These are phyloP conservation scores for Melozone crissalis DNA, from an alignment of 2,113 vertebrate genomes.

Conservation along the genomic window DNA sequence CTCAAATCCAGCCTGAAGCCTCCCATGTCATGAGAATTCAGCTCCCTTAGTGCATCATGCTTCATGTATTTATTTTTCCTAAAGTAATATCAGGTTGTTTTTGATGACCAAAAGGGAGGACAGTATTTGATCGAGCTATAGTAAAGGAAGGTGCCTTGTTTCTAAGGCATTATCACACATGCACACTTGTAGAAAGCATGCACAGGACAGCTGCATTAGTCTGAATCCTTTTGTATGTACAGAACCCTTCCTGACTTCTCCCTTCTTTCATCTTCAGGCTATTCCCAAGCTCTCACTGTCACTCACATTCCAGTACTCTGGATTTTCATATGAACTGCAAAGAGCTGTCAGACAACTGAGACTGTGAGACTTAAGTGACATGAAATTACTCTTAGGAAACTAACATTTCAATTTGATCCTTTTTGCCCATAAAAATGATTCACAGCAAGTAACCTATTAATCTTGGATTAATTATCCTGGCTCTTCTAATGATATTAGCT, in stretches of 20 bases:
- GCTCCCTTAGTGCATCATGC: background rate
- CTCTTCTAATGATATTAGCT: background rate
- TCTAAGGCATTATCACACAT: background rate
- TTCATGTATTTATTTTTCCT: background rate
- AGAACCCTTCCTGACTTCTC: background rate
- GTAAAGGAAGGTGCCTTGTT: background rate
- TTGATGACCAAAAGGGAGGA: background rate
- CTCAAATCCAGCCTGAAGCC: background rate
- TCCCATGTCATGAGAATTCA: background rate
- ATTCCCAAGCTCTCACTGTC: background rate
- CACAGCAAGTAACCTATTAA: conserved; percentile 2
- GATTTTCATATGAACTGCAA: background rate
- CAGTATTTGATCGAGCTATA: background rate
- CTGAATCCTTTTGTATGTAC: background rate
- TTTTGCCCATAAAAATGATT: conserved; percentile 35
- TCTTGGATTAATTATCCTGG: conserved; percentile 31
- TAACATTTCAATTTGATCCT: conserved; percentile 1
- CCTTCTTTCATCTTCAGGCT: background rate
- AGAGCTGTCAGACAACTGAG: background rate
- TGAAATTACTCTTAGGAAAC: background rate
- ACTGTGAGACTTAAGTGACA: background rate
- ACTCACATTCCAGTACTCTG: background rate
- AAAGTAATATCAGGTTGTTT: background rate
- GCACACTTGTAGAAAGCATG: background rate
- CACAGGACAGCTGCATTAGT: background rate